Evolutionary conservation across 2,113 vertebrate species (phyloP).

Genomic region (Psittacula cyanocephala): DNA sequence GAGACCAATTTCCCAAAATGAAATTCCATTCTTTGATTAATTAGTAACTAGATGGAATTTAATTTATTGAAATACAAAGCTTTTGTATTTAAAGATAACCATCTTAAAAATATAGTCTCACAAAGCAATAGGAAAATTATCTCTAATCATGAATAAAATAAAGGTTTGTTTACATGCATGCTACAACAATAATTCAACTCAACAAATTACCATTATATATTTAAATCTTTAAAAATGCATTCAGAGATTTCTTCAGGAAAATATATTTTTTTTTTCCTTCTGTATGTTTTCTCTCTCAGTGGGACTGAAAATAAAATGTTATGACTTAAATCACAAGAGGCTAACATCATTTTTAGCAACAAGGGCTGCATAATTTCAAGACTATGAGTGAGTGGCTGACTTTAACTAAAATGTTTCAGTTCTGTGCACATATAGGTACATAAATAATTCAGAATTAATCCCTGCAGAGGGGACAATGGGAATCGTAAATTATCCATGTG

Average conservation of each 20-base stretch:
- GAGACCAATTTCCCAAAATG: conserved; percentile 65
- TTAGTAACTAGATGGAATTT: conserved; percentile 61
- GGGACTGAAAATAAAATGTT: conserved; percentile 92
- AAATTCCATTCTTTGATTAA: conserved; percentile 72
- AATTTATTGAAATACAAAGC: conserved; percentile 55
- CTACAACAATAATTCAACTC: conserved; percentile 69
- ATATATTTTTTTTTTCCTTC: conserved; percentile 73
- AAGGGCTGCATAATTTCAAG: conserved; percentile 91
- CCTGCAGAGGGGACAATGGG: conserved; percentile 94
- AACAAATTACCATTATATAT: conserved; percentile 75
- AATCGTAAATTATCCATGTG: conserved; percentile 97
- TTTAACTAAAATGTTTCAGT: conserved; percentile 98
- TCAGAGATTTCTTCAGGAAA: conserved; percentile 72
- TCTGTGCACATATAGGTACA: conserved; percentile 92
- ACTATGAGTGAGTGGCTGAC: conserved; percentile 92
- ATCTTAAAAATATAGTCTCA: conserved; percentile 12
- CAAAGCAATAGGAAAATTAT: conserved; percentile 23
- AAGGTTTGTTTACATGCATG: conserved; percentile 72
- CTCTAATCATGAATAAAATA: conserved; percentile 69
- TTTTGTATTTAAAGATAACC: conserved; percentile 57
- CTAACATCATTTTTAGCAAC: conserved; percentile 93
- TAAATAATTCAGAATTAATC: conserved; percentile 99
- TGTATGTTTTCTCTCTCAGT: conserved; percentile 81
- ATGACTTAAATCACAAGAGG: conserved; percentile 97
- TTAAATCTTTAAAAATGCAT: conserved; percentile 75